A percentile compares a stretch with the other conserved stretches of the same genome.
Evolutionary conservation across 2,113 vertebrate genomes (phyloP).

Genomic region (Chaetops frenatus): DNA sequence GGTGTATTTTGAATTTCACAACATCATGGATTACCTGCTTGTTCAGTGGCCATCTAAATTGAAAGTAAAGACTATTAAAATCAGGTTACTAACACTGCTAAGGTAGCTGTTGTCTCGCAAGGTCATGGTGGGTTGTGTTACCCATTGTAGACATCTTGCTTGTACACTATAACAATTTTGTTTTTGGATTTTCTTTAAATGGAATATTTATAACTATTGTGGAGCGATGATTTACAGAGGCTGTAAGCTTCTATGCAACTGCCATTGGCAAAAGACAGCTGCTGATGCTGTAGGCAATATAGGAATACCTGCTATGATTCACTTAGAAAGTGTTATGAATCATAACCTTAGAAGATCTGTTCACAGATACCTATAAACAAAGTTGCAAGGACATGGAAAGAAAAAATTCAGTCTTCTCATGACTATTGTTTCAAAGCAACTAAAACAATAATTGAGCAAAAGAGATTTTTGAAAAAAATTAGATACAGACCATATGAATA

Average conservation of each 20-base stretch:
- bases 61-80: not conserved
- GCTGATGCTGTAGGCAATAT: conserved; percentile 19
- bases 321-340: conserved; percentile 16
- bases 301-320: conserved; percentile 24
- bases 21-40: not conserved
- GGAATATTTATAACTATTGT: not conserved
- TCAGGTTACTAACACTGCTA: not conserved
- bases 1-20: not conserved
- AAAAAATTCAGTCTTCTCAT: not conserved
- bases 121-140: not conserved
- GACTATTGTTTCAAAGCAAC: not conserved
- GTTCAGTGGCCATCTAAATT: not conserved
- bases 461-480: not conserved
- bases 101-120: not conserved
- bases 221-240: not conserved
- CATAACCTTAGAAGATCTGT: not conserved
- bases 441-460: not conserved
- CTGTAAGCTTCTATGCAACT: not conserved
- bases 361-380: not conserved
- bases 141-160: not conserved
- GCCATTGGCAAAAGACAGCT: not conserved
- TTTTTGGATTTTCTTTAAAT: not conserved
- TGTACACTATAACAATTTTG: not conserved
- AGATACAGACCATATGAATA: not conserved
- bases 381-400: not conserved